Percentiles rank a stretch among this genome's conserved stretches.
These are phyloP conservation scores for Apis florea DNA, from an alignment of 1,140 invertebrate species.

Conservation along the genomic window DNA sequence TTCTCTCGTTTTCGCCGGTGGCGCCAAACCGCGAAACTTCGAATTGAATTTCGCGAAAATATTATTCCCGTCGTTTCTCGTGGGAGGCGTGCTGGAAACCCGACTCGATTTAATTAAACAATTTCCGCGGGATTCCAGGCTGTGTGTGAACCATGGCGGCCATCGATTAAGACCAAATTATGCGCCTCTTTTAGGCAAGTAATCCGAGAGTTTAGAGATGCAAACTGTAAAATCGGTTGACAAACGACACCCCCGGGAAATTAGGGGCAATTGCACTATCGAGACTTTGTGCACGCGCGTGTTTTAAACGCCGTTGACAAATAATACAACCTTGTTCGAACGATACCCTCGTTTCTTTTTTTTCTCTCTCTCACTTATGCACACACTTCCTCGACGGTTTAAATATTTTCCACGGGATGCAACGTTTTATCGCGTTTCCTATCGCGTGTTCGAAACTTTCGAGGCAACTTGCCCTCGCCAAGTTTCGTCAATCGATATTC, in stretches of 20 bases:
- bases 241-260: constrained; percentile 59
- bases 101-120: constrained; percentile 56
- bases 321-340: constrained; percentile 25
- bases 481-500: too few relatives aligned
- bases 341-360: neutral
- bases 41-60: constrained; percentile 40
- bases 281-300: constrained; percentile 35
- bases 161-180: constrained; percentile 63
- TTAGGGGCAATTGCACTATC: constrained; percentile 59
- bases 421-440: neutral
- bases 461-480: too few relatives aligned
- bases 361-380: constrained; percentile 34
- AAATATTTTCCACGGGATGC: neutral
- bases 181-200: constrained; percentile 52
- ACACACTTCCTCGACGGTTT: neutral
- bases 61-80: neutral
- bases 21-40: constrained; percentile 26
- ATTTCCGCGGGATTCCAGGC: constrained; percentile 31
- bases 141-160: neutral
- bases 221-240: constrained; percentile 55
- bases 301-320: constrained; percentile 62
- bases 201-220: constrained; percentile 54
- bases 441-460: too few relatives aligned
- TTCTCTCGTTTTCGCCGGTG: neutral
- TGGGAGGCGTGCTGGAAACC: neutral